Percentiles rank a stretch among this genome's conserved stretches.
These are phyloP conservation scores for Clarias magur DNA, from an alignment of 2,113 vertebrate species.

Conservation along the genomic window DNA sequence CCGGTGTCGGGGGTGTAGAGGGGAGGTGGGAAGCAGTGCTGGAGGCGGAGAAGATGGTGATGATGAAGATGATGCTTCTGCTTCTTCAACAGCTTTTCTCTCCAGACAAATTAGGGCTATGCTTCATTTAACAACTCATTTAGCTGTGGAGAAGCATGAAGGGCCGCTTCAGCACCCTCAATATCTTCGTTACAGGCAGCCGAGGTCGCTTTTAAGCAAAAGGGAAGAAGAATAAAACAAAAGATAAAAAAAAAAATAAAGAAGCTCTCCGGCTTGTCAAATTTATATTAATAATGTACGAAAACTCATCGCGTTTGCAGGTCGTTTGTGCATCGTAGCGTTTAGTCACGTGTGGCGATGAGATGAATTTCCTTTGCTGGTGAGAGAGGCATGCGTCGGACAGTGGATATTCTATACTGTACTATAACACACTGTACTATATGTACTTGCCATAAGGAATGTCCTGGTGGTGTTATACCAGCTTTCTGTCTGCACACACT, in stretches of 20 bases:
- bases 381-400: background rate
- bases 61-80: background rate
- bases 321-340: constrained; percentile 1
- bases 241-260: constrained; percentile 3
- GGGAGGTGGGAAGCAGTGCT: constrained; percentile 36
- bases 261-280: constrained; percentile 22
- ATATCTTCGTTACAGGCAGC: constrained; percentile 37
- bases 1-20: constrained; percentile 38
- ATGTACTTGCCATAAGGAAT: background rate
- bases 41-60: constrained; percentile 33
- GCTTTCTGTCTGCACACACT: background rate
- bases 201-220: constrained; percentile 8
- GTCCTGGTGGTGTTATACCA: background rate
- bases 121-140: constrained; percentile 57
- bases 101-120: constrained; percentile 53
- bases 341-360: background rate
- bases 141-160: constrained; percentile 43
- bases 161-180: constrained; percentile 39
- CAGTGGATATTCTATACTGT: background rate
- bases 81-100: constrained; percentile 50
- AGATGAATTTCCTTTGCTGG: background rate
- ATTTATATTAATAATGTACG: constrained; percentile 44
- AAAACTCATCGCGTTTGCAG: constrained; percentile 27
- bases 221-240: no score
- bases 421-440: background rate